These are phyloP conservation scores for Epistrophella euchroma DNA, from an alignment of 2,888 invertebrate species.

Conservation along the genomic window DNA sequence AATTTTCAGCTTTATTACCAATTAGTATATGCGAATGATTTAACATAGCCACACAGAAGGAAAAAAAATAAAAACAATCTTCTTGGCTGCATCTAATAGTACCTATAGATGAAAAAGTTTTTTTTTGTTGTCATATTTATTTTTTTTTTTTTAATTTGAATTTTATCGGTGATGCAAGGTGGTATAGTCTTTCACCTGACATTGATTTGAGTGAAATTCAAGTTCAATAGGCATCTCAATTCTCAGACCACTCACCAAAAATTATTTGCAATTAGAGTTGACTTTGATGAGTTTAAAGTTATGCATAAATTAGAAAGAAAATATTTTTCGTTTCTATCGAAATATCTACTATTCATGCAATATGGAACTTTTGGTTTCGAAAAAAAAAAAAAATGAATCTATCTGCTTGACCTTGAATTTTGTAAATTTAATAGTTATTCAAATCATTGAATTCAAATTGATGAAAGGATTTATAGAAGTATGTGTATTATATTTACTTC, in stretches of 20 bases:
- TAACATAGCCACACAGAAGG: constrained; percentile 14
- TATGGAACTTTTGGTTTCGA: not conserved
- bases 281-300: constrained; percentile 4
- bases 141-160: constrained; percentile 28
- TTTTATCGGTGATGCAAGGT: constrained; percentile 11
- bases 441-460: constrained; percentile 50
- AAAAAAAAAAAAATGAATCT: not conserved
- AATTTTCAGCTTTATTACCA: constrained; percentile 60
- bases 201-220: constrained; percentile 43
- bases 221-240: constrained; percentile 56
- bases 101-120: not conserved
- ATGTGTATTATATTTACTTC: not conserved
- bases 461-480: constrained; percentile 45
- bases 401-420: constrained; percentile 58
- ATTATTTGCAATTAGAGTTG: not conserved
- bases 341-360: not conserved
- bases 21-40: constrained; percentile 54
- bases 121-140: not conserved
- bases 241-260: constrained; percentile 16
- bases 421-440: constrained; percentile 44
- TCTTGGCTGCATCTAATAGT: not conserved
- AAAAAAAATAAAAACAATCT: not conserved
- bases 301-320: constrained; percentile 28
- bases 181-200: constrained; percentile 8
- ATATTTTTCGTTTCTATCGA: not conserved